Base-by-base conservation (phyloP, 2,113 vertebrate genomes). In the Elephantulus edwardii region DNA sequence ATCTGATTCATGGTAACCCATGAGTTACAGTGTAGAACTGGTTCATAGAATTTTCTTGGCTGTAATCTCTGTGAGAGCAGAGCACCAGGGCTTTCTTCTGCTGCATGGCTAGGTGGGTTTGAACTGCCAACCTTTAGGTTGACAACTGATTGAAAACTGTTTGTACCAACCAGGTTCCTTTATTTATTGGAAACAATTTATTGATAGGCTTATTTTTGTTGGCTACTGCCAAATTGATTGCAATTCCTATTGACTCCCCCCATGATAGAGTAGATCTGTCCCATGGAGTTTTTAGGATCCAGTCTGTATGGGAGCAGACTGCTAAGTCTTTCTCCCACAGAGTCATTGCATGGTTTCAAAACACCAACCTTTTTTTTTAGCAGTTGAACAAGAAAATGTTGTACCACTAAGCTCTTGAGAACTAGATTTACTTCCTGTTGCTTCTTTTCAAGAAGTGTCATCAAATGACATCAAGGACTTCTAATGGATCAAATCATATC, bases 391-490 rank as follows among this genome's bases (percentile, higher is more conserved):
- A 26, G 35, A 38, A 20, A 68, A n/a, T 28, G 20, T 22, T 68
- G 20, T 38, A 20, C 66, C 26, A 16, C 17, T 4, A 22, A 20
- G 10, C 35, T 68, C 66, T 10, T 68, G 20, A 38, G 6, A 76
- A 84, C 24, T 13, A 71, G 28, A 52, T 71, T 62, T 58, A 30
- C 14, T 82, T 68, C 33, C 8, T 56, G 26, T 86, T 42, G 62
- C 46, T 75, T 75, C 40, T 90, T 89, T 79, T 82, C 14, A 90
- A 40, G 76, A 66, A 38, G 48, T 42, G 22, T 60, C 28, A 86
- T 20, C 38, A 75, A 62, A 58, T 38, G 70, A 64, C 35, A 64
- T 80, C 33, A 50, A 87, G 89, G 86, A 74, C 24, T 83, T 89
- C 62, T 78, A 54, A 91, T 40, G 48, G 50, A 68, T 75, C 38